Conservation (phyloP, 2,113 vertebrate genomes). For the Callionymus lyra region DNA sequence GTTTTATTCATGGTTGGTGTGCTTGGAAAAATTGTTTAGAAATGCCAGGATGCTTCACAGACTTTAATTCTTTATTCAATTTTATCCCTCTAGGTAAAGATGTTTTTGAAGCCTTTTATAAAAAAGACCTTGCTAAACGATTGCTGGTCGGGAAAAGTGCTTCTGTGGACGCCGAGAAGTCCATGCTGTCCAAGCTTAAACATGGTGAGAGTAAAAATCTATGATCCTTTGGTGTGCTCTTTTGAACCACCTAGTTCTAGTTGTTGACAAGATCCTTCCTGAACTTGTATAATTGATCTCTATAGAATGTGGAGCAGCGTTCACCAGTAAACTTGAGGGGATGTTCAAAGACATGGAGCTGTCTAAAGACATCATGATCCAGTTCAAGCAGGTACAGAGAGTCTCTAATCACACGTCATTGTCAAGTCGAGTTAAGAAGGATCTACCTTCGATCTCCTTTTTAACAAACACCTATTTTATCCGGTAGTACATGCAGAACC, state of each 20-base stretch:
- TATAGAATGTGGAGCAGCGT: constrained; percentile 95
- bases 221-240: too few species aligned
- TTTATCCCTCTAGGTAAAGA: constrained; percentile 78
- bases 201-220: constrained; percentile 68
- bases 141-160: constrained; percentile 96
- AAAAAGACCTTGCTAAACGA: constrained; percentile 97
- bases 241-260: not conserved
- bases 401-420: not conserved
- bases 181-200: constrained; percentile 98
- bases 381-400: constrained; percentile 84
- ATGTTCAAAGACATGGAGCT: constrained; percentile 99
- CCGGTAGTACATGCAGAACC: constrained; percentile 95
- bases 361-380: constrained; percentile 99
- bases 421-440: not conserved
- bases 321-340: constrained; percentile 98
- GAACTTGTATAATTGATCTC: not conserved
- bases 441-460: too few species aligned
- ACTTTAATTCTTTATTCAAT: not conserved
- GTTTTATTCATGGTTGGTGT: constrained; percentile 89
- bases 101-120: constrained; percentile 98
- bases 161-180: constrained; percentile 98
- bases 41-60: not conserved
- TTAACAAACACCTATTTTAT: not conserved
- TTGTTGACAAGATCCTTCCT: not conserved
- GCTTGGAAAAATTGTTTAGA: too few species aligned